Evolutionary conservation across 2,888 invertebrate species (phyloP).

Genomic region (Leptogaster cylindrica): DNA sequence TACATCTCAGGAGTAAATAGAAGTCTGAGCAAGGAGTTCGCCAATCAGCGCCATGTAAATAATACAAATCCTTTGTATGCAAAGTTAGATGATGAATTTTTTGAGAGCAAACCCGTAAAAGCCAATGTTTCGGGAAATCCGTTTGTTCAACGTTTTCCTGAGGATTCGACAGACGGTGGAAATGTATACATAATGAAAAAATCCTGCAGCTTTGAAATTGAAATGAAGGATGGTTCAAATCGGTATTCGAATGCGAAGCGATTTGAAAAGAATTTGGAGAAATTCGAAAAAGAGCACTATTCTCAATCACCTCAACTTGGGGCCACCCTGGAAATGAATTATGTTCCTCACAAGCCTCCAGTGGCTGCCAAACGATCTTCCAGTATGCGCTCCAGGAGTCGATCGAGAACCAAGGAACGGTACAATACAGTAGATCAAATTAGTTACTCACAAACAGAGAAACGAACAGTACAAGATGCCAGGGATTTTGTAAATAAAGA

Average conservation of each 20-base stretch:
- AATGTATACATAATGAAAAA: slow-evolving; percentile 50
- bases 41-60: slow-evolving; percentile 56
- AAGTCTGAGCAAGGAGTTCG: slow-evolving; percentile 61
- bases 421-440: slow-evolving; percentile 61
- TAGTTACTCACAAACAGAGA: slow-evolving; percentile 58
- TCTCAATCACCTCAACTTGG: slow-evolving; percentile 56
- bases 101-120: slow-evolving; percentile 55
- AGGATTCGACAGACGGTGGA: slow-evolving; percentile 50
- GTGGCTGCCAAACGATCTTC: slow-evolving; percentile 74
- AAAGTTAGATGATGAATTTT: slow-evolving; percentile 52
- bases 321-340: slow-evolving; percentile 64
- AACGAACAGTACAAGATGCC: slow-evolving; percentile 48
- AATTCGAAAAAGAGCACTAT: slow-evolving; percentile 68
- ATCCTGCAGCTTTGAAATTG: slow-evolving; percentile 56
- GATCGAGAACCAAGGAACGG: slow-evolving; percentile 61
- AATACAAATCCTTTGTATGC: slow-evolving; percentile 49
- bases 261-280: slow-evolving; percentile 67
- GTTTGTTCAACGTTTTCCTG: slow-evolving; percentile 54
- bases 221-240: slow-evolving; percentile 49
- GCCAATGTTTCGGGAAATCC: slow-evolving; percentile 59
- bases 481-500: slow-evolving; percentile 44
- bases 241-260: slow-evolving; percentile 53
- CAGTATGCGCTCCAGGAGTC: slow-evolving; percentile 67
- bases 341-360: slow-evolving; percentile 76
- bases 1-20: slow-evolving; percentile 59